Conservation (phyloP, 2,888 invertebrate genomes). For the Chymomyza amoena region DNA sequence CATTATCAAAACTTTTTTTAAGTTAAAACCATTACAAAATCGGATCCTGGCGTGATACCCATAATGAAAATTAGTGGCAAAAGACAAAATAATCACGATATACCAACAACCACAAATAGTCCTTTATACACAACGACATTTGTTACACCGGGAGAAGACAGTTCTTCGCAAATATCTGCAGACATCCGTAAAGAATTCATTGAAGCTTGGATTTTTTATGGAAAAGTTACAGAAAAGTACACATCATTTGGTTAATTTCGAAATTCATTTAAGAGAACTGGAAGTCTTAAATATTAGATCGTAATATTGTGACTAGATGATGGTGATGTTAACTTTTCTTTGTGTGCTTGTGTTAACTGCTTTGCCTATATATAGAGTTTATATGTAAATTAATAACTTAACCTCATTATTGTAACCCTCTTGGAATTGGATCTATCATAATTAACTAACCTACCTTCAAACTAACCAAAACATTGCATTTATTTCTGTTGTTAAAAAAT, state of each 20-base stretch:
- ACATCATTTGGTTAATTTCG: conserved; percentile 7
- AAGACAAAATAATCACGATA: conserved; percentile 26
- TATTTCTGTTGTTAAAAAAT: not conserved
- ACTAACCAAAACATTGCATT: not conserved
- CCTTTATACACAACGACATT: conserved; percentile 24
- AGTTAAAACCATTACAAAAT: conserved; percentile 36
- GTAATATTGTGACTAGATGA: too few species aligned
- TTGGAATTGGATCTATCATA: not conserved
- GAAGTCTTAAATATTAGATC: too few species aligned
- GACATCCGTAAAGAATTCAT: conserved; percentile 43
- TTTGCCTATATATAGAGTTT: not conserved
- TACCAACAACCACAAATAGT: conserved; percentile 13
- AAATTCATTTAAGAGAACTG: not conserved
- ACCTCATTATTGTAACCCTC: not conserved
- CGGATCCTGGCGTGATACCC: conserved; percentile 40
- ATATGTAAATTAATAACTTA: too few species aligned
- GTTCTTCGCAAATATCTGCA: not conserved
- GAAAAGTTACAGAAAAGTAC: conserved; percentile 36
- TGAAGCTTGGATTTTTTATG: conserved; percentile 49
- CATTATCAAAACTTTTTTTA: conserved; percentile 18
- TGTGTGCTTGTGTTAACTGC: not conserved
- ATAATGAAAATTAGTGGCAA: conserved; percentile 52
- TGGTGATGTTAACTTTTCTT: not conserved
- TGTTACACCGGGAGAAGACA: not conserved
- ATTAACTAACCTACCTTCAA: not conserved